Percentiles rank a stretch among this genome's conserved stretches.
These are phyloP conservation scores for Aplidium turbinatum DNA, from an alignment of 23 tunicate species.

Conservation along the genomic window DNA sequence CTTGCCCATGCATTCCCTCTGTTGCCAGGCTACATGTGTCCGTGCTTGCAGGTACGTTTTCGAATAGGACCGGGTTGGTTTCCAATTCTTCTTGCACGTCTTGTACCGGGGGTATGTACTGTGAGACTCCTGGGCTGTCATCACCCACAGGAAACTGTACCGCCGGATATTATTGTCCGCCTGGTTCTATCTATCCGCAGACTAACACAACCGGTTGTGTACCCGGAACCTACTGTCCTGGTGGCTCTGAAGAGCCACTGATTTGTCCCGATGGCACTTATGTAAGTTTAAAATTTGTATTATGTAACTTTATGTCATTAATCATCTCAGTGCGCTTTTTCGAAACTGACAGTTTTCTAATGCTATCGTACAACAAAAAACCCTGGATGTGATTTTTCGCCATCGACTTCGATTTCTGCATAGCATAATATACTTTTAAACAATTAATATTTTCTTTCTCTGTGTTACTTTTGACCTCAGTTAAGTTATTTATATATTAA, in stretches of 20 bases:
- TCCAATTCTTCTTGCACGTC: conserved; percentile 31
- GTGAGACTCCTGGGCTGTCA: conserved; percentile 54
- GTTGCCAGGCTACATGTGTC: no score
- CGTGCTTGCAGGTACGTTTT: conserved; percentile 48
- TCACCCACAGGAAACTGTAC: conserved; percentile 78
- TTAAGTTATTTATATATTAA: no score
- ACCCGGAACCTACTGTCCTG: conserved; percentile 79
- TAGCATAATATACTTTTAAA: no score
- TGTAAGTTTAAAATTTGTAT: conserved; percentile 59
- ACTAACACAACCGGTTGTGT: conserved; percentile 59
- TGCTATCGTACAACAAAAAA: no score
- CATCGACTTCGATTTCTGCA: no score
- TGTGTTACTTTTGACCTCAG: no score
- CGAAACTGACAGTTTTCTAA: no score
- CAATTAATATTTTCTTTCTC: no score
- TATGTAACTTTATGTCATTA: no score
- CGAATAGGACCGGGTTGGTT: conserved; percentile 50
- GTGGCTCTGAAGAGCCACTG: conserved; percentile 47
- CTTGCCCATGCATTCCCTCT: no score
- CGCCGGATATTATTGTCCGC: conserved; percentile 79
- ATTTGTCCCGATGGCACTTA: conserved; percentile 88
- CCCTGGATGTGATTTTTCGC: no score
- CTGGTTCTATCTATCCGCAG: conserved; percentile 67
- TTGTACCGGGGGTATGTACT: conserved; percentile 88
- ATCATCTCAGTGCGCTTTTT: no score